Evolutionary conservation across 2,797 vertebrate genomes (phyloP), one percentile per base, ranked within the genome.

Genomic region (Lacerta viridis): DNA sequence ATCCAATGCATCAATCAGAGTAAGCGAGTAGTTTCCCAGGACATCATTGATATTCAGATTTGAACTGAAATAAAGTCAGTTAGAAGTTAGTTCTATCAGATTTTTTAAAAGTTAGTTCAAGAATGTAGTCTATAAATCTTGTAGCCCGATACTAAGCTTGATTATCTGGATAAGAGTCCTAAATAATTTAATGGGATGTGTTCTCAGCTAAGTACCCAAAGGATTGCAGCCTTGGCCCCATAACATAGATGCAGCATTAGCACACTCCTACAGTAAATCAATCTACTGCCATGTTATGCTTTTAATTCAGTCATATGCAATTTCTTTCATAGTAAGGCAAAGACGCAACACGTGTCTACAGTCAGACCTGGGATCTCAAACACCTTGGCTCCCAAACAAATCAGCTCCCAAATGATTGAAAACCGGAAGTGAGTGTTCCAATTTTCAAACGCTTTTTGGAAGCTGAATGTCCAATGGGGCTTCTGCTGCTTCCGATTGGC

Each of bases 31-130:
- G 96, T 99, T 99, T n/a, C 99, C 99, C 91, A 99, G 96, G 23
- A 99, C 99, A 33, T 99, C 99, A 6, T 99, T 99, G 95, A 99
- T 99, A 97, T 99, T 99, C 96, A 99, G 98, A 97, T 99, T 99
- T 89, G 98, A 99, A 93, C 99, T 99, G 97, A 89, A 97, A 98
- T 88, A 93, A 90, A 88, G 69, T 82, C 50, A 82, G 18, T 68
- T 43, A 66, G 77, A 86, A 0, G 59, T 92, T 83, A 86, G 82
- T 61, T 46, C 41, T 86, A 86, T 55, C 79, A 80, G 13, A 33
- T 72, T 79, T 85, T 66, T 27, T 13, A 27, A 43, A 33, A 33
- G 29, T 80, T 61, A 72, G 41, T 76, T 81, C 33, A 76, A 66
- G 46, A 33, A 82, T 39, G 36, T 76, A 82, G 13, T 39, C 79